Conservation (phyloP, 2,113 vertebrate species). For the Dipodomys spectabilis region DNA sequence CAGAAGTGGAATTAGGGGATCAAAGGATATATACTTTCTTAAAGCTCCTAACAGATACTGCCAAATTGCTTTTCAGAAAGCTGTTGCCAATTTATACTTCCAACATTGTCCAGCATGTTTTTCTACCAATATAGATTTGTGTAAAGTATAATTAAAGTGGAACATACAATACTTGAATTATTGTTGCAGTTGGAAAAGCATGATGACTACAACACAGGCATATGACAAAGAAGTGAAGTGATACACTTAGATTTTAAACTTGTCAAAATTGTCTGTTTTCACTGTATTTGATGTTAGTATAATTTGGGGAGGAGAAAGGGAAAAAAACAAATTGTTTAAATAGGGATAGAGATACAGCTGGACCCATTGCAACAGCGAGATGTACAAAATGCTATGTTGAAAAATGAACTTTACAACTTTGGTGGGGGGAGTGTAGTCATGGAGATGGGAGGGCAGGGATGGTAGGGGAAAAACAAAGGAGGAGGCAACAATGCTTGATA, state of each 20-base stretch:
- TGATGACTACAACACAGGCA: not conserved
- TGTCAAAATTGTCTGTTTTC: not conserved
- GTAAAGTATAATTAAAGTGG: constrained; percentile 74
- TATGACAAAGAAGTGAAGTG: constrained; percentile 6
- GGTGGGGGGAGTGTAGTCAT: too few relatives aligned
- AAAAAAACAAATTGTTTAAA: too few relatives aligned
- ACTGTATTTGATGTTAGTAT: too few relatives aligned
- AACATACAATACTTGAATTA: constrained; percentile 53
- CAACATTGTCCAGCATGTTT: constrained; percentile 59
- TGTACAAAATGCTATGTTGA: too few relatives aligned
- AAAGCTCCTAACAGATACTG: constrained; percentile 72
- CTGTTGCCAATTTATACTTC: constrained; percentile 75
- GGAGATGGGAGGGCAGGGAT: too few relatives aligned
- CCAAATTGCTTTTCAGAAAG: constrained; percentile 78
- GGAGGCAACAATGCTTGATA: too few relatives aligned
- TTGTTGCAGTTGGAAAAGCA: constrained; percentile 40
- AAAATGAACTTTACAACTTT: too few relatives aligned
- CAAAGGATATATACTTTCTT: constrained; percentile 75
- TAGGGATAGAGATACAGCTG: too few relatives aligned
- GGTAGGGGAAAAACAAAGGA: too few relatives aligned
- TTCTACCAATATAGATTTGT: constrained; percentile 62
- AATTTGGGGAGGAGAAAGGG: too few relatives aligned
- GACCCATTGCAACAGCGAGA: too few relatives aligned
- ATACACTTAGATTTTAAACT: constrained; percentile 55
- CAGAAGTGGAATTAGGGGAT: constrained; percentile 77